A percentile compares a stretch with the other conserved stretches of the same genome.
These are phyloP conservation scores for Neocrepidodera transversa DNA, from an alignment of 2,888 invertebrate species.

Conservation along the genomic window DNA sequence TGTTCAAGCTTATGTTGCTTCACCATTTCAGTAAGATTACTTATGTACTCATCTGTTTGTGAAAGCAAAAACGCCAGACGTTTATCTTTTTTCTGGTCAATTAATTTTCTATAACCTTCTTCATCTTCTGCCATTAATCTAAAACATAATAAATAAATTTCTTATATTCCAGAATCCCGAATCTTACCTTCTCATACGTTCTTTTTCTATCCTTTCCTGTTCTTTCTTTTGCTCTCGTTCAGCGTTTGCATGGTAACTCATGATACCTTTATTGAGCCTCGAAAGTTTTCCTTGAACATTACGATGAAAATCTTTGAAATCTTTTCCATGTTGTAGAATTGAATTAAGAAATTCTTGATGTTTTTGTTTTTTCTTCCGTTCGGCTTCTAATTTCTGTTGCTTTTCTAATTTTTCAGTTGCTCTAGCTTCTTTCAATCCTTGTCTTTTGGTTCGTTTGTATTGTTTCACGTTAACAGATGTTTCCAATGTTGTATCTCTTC, in stretches of 20 bases:
- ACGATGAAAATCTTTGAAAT: conserved; percentile 95
- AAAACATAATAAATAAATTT: conserved; percentile 18
- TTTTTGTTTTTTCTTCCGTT: conserved; percentile 94
- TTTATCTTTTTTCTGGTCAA: conserved; percentile 99
- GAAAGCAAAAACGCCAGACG: conserved; percentile 95
- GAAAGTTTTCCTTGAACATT: conserved; percentile 86
- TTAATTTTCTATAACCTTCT: conserved; percentile 98
- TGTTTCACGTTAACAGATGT: conserved; percentile 93
- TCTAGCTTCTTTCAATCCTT: conserved; percentile 88
- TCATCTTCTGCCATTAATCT: conserved; percentile 99
- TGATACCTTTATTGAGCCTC: conserved; percentile 93
- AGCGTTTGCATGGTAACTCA: conserved; percentile 97
- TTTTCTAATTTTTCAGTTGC: conserved; percentile 99
- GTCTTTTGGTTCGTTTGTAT: conserved; percentile 96
- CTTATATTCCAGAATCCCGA: too few relatives aligned
- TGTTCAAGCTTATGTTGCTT: conserved; percentile 95
- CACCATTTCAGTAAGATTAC: conserved; percentile 96
- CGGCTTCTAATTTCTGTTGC: conserved; percentile 98
- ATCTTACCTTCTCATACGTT: conserved; percentile 89
- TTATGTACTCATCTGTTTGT: conserved; percentile 98
- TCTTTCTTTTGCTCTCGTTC: conserved; percentile 99
- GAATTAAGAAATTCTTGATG: conserved; percentile 98
- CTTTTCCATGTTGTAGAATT: conserved; percentile 97
- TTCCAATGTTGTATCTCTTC: conserved; percentile 94
- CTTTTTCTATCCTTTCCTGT: conserved; percentile 98